These are phyloP conservation scores for Caenorhabditis sp. DNA, from an alignment of 2,888 invertebrate species.

Conservation along the genomic window DNA sequence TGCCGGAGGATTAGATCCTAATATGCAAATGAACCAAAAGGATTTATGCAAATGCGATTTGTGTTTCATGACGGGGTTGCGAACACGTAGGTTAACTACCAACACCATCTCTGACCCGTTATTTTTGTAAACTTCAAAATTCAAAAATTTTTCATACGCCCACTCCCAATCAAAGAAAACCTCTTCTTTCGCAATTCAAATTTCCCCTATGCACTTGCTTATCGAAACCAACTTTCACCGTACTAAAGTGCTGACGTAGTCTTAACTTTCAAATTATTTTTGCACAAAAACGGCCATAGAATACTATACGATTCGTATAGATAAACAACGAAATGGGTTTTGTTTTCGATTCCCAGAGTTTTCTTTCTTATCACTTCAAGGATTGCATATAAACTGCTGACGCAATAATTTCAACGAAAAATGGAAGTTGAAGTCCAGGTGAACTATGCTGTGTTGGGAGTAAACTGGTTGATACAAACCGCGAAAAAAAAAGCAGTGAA, in stretches of 20 bases:
- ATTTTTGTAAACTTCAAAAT: too few relatives aligned
- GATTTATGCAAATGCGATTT: constrained; percentile 47
- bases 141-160: neutral
- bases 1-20: constrained; percentile 17
- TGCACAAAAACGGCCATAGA: constrained; percentile 25
- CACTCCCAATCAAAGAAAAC: neutral
- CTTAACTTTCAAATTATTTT: constrained; percentile 6
- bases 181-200: constrained; percentile 20
- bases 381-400: constrained; percentile 20
- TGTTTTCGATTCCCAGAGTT: constrained; percentile 12
- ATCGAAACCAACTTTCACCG: constrained; percentile 21
- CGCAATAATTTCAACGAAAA: constrained; percentile 26
- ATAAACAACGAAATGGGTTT: constrained; percentile 28
- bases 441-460: constrained; percentile 7
- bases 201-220: constrained; percentile 29
- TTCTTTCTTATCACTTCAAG: constrained; percentile 18
- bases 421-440: constrained; percentile 1
- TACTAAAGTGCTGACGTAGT: constrained; percentile 26
- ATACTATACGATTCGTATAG: constrained; percentile 44
- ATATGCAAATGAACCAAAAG: constrained; percentile 41
- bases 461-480: constrained; percentile 13
- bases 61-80: neutral
- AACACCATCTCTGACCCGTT: constrained; percentile 7
- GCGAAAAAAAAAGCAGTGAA: constrained; percentile 1
- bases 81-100: constrained; percentile 55